A percentile compares a stretch with the other conserved stretches of the same genome.
Conservation (phyloP, 1,140 invertebrate genomes). For the Calosoma granatense region DNA sequence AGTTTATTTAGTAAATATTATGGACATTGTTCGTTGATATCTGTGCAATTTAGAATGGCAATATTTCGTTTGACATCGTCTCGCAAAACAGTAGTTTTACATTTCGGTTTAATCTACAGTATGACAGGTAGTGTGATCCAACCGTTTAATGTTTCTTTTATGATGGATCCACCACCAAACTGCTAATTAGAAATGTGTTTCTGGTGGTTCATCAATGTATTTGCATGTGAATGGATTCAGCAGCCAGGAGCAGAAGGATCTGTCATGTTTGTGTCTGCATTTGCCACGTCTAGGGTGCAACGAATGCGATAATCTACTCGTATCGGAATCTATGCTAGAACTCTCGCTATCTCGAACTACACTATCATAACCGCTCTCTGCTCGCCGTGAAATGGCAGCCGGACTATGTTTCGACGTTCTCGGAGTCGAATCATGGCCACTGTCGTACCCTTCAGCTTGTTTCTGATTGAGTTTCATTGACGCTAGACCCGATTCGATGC, state of each 20-base stretch:
- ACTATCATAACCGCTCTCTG: conserved; percentile 82
- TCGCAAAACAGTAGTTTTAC: too few species aligned
- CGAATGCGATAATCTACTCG: conserved; percentile 52
- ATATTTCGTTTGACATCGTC: background rate
- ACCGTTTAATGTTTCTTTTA: background rate
- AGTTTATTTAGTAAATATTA: background rate
- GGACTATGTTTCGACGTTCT: conserved; percentile 67
- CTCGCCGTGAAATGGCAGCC: conserved; percentile 57
- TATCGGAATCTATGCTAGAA: conserved; percentile 71
- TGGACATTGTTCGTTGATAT: background rate
- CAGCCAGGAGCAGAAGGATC: conserved; percentile 51
- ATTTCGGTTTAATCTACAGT: too few species aligned
- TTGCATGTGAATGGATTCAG: conserved; percentile 59
- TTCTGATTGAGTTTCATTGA: conserved; percentile 41
- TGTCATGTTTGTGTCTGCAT: conserved; percentile 43
- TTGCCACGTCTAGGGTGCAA: conserved; percentile 45
- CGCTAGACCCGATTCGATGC: conserved; percentile 44
- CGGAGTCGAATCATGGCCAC: conserved; percentile 65
- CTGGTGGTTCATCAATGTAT: conserved; percentile 46
- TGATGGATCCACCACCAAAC: background rate
- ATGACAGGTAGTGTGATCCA: background rate
- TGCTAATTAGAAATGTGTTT: conserved; percentile 31
- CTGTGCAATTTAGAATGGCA: background rate
- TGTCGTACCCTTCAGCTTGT: conserved; percentile 61
- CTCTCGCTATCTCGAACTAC: conserved; percentile 76